These are phyloP conservation scores for Selenia dentaria DNA, from an alignment of 2,888 invertebrate species.

Conservation along the genomic window DNA sequence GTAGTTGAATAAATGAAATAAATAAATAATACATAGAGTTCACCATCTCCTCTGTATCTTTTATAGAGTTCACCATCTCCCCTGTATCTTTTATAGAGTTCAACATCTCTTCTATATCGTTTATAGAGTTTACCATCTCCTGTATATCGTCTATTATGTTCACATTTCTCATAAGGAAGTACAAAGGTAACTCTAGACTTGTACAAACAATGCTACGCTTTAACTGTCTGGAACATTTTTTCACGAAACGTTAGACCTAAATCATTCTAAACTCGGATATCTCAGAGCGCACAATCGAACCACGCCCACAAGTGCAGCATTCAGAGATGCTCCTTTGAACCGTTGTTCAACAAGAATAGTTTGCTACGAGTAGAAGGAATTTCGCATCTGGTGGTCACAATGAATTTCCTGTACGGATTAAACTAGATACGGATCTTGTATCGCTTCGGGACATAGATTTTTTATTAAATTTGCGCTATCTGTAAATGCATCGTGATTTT, in stretches of 20 bases:
- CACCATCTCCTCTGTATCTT: no score
- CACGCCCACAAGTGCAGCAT: slow-evolving; percentile 72
- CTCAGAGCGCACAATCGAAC: slow-evolving; percentile 61
- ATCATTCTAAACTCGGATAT: slow-evolving; percentile 54
- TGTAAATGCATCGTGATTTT: slow-evolving; percentile 46
- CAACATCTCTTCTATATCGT: no score
- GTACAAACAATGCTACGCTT: slow-evolving; percentile 23
- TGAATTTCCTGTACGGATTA: slow-evolving; percentile 80
- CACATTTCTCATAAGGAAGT: slow-evolving; percentile 23
- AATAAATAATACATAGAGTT: no score
- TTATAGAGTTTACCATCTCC: no score
- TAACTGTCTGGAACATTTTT: slow-evolving; percentile 34
- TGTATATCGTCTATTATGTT: no score
- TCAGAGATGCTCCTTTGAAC: slow-evolving; percentile 46
- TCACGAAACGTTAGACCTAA: slow-evolving; percentile 53
- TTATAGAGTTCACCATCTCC: no score
- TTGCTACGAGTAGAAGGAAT: slow-evolving; percentile 63
- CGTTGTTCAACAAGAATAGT: slow-evolving; percentile 39
- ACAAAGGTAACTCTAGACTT: slow-evolving; percentile 36
- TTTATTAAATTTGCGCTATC: slow-evolving; percentile 64
- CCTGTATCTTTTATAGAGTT: no score
- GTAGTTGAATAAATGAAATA: no score
- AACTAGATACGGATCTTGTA: slow-evolving; percentile 72
- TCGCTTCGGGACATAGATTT: slow-evolving; percentile 62
- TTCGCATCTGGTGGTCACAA: slow-evolving; percentile 81